These are phyloP conservation scores for Acridotheres tristis DNA, from an alignment of 2,797 vertebrate genomes.

Conservation along the genomic window DNA sequence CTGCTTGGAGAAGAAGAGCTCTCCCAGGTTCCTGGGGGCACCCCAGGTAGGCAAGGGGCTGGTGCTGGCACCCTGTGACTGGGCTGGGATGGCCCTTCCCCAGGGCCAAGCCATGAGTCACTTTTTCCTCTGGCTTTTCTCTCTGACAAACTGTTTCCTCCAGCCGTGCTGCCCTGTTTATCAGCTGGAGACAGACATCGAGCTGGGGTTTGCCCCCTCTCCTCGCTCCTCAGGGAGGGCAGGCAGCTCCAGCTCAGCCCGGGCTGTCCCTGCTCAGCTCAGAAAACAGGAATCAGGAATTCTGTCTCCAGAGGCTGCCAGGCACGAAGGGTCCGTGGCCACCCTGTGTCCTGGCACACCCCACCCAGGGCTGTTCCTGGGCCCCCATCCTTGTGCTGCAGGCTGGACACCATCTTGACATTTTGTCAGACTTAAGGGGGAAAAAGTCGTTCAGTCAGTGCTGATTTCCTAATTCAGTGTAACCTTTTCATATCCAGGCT, in stretches of 20 bases:
- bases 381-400: background rate
- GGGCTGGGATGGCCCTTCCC: background rate
- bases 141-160: background rate
- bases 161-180: background rate
- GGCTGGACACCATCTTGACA: background rate
- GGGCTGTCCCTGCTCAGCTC: background rate
- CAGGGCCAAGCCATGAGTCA: constrained; percentile 5
- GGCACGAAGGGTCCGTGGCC: rapidly evolving
- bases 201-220: background rate
- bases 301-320: rapidly evolving
- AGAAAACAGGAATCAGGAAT: no score
- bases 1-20: background rate
- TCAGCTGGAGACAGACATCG: background rate
- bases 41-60: background rate
- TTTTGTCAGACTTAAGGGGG: background rate
- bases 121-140: constrained; percentile 15
- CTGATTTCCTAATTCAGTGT: background rate
- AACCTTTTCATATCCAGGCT: constrained; percentile 24
- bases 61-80: rapidly evolving
- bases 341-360: background rate
- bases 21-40: background rate
- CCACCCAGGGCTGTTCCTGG: background rate
- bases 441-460: background rate
- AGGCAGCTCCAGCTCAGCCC: background rate
- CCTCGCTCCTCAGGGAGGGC: background rate